Conservation (phyloP, 2,888 invertebrate genomes). For the Orchesella flavescens region DNA sequence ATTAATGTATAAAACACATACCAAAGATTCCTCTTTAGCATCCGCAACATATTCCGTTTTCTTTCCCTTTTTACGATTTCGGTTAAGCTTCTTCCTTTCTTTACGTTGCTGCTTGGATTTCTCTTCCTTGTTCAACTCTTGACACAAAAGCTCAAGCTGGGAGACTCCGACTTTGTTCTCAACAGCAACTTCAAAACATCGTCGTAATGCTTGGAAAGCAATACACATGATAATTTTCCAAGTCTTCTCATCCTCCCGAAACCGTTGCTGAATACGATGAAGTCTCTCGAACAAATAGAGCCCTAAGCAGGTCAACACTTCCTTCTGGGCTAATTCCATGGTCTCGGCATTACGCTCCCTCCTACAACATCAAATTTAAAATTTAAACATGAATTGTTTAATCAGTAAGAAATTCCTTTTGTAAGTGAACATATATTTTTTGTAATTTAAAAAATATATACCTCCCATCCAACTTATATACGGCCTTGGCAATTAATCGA, state of each 20-base stretch:
- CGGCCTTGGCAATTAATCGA: constrained; percentile 89
- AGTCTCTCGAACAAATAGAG: constrained; percentile 93
- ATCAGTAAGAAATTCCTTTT: background rate
- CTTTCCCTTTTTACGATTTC: constrained; percentile 80
- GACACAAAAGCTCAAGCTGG: constrained; percentile 89
- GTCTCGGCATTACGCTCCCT: constrained; percentile 96
- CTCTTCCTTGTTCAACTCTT: constrained; percentile 91
- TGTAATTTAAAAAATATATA: too few species aligned
- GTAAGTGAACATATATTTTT: too few species aligned
- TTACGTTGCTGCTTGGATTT: constrained; percentile 87
- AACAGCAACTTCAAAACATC: constrained; percentile 91
- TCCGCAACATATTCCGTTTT: constrained; percentile 52
- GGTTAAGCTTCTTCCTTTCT: constrained; percentile 89
- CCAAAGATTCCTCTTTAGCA: too few species aligned
- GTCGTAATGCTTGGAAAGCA: constrained; percentile 88
- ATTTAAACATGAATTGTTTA: background rate
- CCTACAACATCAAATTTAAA: constrained; percentile 76
- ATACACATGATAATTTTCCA: constrained; percentile 93
- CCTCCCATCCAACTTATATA: constrained; percentile 92
- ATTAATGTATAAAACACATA: background rate
- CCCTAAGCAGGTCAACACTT: constrained; percentile 94
- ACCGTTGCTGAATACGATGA: constrained; percentile 87
- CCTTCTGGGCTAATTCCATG: constrained; percentile 96
- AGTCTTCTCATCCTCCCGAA: constrained; percentile 93
- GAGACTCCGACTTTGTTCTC: constrained; percentile 91